Evolutionary conservation across 2,888 invertebrate genomes (phyloP).

Genomic region (Pyralis farinalis): DNA sequence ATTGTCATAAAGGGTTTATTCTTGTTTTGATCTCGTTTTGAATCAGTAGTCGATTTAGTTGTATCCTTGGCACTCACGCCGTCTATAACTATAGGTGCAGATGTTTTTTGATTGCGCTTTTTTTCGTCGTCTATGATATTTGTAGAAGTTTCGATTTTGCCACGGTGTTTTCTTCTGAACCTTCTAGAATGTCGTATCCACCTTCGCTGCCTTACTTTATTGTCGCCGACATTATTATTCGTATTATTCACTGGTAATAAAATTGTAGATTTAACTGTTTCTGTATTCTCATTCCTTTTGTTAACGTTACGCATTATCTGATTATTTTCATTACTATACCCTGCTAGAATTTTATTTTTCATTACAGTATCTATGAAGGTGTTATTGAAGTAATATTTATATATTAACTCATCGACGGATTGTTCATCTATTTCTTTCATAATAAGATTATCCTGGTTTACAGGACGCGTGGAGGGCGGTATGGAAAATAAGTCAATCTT

Average conservation of each 20-base stretch:
- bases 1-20: constrained; percentile 47
- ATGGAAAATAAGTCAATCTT: constrained; percentile 66
- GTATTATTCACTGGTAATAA: constrained; percentile 44
- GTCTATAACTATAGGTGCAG: no score
- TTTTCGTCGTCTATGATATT: constrained; percentile 14
- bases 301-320: constrained; percentile 33
- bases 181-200: constrained; percentile 52
- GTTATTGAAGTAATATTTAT: constrained; percentile 72
- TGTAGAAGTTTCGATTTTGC: constrained; percentile 14
- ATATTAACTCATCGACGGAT: constrained; percentile 63
- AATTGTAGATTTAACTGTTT: constrained; percentile 31
- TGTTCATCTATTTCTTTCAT: constrained; percentile 62
- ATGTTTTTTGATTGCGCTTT: constrained; percentile 5
- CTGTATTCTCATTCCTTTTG: constrained; percentile 39
- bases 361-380: constrained; percentile 64
- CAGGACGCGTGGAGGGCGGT: constrained; percentile 29
- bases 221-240: constrained; percentile 16
- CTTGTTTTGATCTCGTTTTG: constrained; percentile 14
- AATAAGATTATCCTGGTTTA: constrained; percentile 55
- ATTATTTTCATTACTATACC: constrained; percentile 29
- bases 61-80: no score
- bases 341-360: constrained; percentile 50
- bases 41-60: no score
- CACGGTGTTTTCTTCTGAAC: constrained; percentile 22
- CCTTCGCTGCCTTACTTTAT: constrained; percentile 38